Conservation (phyloP, 2,113 vertebrate species). For the Pelecanus crispus region DNA sequence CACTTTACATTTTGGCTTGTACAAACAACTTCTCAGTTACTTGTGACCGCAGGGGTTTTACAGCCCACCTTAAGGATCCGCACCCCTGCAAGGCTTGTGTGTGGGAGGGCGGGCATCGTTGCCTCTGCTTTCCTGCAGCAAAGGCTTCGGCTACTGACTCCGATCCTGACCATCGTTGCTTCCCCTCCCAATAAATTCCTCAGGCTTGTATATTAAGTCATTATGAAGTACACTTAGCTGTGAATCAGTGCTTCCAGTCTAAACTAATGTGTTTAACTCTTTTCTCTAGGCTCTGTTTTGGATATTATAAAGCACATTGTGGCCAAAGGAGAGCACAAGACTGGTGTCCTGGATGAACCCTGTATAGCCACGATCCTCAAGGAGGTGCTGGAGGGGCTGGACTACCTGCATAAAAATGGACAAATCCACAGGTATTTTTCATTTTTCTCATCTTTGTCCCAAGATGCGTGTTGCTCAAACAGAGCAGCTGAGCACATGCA, state of each 20-base stretch:
- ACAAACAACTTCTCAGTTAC: background rate
- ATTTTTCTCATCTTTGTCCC: background rate
- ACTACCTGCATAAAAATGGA: constrained; percentile 94
- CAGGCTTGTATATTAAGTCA: background rate
- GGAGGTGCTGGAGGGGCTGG: constrained; percentile 90
- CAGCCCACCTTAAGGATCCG: background rate
- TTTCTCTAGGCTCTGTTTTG: constrained; percentile 84
- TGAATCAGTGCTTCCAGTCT: background rate
- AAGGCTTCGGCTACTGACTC: background rate
- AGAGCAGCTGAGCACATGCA: background rate
- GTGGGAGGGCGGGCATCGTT: accelerated
- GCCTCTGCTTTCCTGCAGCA: background rate
- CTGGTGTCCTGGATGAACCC: constrained; percentile 87
- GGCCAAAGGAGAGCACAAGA: constrained; percentile 91
- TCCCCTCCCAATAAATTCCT: background rate
- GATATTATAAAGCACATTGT: constrained; percentile 95
- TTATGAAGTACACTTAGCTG: background rate
- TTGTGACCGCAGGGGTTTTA: background rate
- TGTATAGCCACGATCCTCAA: constrained; percentile 89
- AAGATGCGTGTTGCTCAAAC: background rate
- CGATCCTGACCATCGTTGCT: background rate
- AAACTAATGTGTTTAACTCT: background rate
- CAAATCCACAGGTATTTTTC: constrained; percentile 88
- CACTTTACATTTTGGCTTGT: background rate
- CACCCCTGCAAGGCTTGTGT: background rate